A percentile compares a stretch with the other conserved stretches of the same genome.
Evolutionary conservation across 2,888 invertebrate genomes (phyloP).

Genomic region (Leptopilina myrica): DNA sequence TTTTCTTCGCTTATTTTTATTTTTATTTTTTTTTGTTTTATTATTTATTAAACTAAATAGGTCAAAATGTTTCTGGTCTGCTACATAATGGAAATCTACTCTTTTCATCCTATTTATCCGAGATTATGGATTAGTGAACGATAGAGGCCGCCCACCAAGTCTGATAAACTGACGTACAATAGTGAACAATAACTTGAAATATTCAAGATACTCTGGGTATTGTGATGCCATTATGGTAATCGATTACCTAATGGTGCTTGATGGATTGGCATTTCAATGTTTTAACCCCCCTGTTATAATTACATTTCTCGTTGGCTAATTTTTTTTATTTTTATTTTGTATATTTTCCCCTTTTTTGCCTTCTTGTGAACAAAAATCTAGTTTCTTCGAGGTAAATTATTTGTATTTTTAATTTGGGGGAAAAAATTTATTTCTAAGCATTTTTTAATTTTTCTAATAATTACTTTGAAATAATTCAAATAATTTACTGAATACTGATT

Average conservation of each 20-base stretch:
- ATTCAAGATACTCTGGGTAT: conserved; percentile 20
- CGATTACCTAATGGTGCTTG: conserved; percentile 29
- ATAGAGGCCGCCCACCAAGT: conserved; percentile 8
- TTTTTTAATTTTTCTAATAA: too few relatives aligned
- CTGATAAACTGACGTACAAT: conserved; percentile 14
- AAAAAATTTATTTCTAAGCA: too few relatives aligned
- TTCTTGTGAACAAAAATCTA: too few relatives aligned
- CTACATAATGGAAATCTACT: conserved; percentile 5
- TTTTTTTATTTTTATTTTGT: not conserved
- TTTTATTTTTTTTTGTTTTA: not conserved
- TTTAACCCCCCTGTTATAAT: conserved; percentile 1
- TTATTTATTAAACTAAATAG: conserved; percentile 12
- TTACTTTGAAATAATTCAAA: too few relatives aligned
- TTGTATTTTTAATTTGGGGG: too few relatives aligned
- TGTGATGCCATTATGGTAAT: conserved; percentile 29
- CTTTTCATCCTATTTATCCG: conserved; percentile 17
- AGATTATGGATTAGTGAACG: conserved; percentile 17
- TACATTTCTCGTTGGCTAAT: not conserved
- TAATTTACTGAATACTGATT: too few relatives aligned
- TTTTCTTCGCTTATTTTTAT: too few relatives aligned
- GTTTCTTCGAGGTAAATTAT: too few relatives aligned
- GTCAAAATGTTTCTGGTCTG: conserved; percentile 15
- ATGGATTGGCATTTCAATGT: not conserved
- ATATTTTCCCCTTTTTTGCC: not conserved
- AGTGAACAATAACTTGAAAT: conserved; percentile 22